Conservation (phyloP, 2,113 vertebrate species). For the Paradoxurus hermaphroditus region DNA sequence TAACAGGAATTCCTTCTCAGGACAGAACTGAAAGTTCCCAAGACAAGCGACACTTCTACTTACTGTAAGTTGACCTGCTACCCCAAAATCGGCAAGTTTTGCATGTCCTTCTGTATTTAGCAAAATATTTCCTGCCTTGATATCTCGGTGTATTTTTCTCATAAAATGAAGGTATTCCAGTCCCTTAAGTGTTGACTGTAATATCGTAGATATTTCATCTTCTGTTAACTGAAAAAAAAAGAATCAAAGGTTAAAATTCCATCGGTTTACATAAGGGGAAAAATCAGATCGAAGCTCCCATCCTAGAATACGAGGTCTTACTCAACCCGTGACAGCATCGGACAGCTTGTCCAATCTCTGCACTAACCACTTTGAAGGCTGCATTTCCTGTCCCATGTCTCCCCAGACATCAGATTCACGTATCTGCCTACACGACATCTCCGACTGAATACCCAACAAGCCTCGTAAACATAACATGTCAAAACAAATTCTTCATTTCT, state of each 20-base stretch:
- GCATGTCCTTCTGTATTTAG: constrained; percentile 94
- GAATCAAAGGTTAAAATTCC: constrained; percentile 33
- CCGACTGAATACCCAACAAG: neutral
- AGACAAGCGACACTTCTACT: constrained; percentile 67
- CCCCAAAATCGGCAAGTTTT: constrained; percentile 97
- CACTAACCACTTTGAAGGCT: neutral
- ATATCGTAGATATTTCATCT: constrained; percentile 93
- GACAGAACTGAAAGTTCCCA: neutral
- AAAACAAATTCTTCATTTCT: constrained; percentile 2
- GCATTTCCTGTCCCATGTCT: neutral
- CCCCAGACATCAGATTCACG: neutral
- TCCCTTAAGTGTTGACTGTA: constrained; percentile 93
- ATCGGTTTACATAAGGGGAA: neutral
- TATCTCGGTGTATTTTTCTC: constrained; percentile 98
- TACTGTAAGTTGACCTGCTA: constrained; percentile 96
- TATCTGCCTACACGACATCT: neutral
- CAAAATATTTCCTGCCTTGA: constrained; percentile 97
- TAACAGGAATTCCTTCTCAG: neutral
- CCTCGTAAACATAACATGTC: neutral
- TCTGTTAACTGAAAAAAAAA: constrained; percentile 88
- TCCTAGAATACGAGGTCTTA: neutral
- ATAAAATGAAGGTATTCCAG: constrained; percentile 98
- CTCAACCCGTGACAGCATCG: neutral
- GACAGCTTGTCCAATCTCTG: neutral
- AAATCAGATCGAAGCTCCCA: neutral